These are phyloP conservation scores for Muscicapa adusta DNA, from an alignment of 2,113 vertebrate species.

Conservation along the genomic window DNA sequence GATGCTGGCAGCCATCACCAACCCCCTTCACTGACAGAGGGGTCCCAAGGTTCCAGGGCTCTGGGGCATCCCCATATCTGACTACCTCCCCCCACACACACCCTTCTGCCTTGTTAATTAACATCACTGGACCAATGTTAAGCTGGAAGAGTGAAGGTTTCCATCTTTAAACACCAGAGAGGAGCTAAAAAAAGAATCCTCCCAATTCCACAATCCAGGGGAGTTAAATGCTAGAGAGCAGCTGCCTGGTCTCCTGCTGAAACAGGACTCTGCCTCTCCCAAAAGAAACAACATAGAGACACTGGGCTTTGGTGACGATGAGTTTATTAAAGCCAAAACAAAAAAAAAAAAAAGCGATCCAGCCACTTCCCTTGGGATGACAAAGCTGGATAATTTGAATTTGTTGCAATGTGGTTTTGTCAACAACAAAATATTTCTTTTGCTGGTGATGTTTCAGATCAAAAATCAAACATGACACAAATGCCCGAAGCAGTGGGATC, in stretches of 20 bases:
- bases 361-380: background rate
- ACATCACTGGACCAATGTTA: accelerated
- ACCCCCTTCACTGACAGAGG: accelerated
- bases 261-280: background rate
- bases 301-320: background rate
- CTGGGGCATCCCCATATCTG: background rate
- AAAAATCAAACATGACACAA: background rate
- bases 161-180: background rate
- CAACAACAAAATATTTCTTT: background rate
- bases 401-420: background rate
- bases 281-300: background rate
- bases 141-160: background rate
- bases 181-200: background rate
- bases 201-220: background rate
- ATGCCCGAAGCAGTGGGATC: background rate
- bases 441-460: background rate
- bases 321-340: slow-evolving; percentile 11
- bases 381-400: background rate
- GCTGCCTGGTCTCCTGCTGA: background rate
- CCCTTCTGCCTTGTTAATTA: background rate
- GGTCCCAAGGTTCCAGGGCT: background rate
- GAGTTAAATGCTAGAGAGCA: background rate
- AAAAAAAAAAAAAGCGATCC: background rate
- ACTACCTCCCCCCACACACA: accelerated
- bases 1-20: background rate